Percentiles rank a stretch among this genome's conserved stretches.
Conservation (phyloP, 2,113 vertebrate genomes). For the Montifringilla adamsi region DNA sequence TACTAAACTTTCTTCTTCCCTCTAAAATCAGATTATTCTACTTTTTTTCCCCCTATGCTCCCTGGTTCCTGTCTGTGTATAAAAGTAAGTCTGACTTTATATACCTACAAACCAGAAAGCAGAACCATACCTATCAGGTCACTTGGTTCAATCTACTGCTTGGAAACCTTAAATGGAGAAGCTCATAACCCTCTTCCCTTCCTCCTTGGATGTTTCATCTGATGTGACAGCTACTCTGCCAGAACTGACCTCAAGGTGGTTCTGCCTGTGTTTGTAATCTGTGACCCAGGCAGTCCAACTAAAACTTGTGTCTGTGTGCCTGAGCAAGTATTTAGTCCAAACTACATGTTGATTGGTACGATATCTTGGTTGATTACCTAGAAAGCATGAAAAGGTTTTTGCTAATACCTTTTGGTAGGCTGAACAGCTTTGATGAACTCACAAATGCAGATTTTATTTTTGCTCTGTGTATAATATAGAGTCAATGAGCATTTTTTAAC, state of each 20-base stretch:
- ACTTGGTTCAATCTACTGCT: not conserved
- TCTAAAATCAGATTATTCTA: not conserved
- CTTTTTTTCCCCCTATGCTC: fast-evolving
- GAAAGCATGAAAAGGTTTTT: not conserved
- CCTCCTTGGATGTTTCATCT: not conserved
- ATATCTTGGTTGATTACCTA: not conserved
- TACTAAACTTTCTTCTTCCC: not conserved
- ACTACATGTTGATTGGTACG: not conserved
- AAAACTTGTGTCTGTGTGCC: not conserved
- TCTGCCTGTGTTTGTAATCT: not conserved
- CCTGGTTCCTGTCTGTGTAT: not conserved
- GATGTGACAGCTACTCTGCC: not conserved
- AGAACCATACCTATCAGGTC: not conserved
- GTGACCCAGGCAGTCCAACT: not conserved
- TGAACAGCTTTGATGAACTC: not conserved
- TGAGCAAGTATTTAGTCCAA: not conserved
- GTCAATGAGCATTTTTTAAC: not conserved
- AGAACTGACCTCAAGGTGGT: not conserved
- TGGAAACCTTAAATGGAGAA: not conserved
- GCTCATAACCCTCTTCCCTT: not conserved
- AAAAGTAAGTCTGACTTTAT: not conserved
- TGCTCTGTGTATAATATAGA: not conserved
- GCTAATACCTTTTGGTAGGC: not conserved
- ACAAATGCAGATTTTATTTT: not conserved
- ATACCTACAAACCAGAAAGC: not conserved